Base-by-base conservation (phyloP, 1,140 invertebrate genomes). In the Bombus difficillimus region DNA sequence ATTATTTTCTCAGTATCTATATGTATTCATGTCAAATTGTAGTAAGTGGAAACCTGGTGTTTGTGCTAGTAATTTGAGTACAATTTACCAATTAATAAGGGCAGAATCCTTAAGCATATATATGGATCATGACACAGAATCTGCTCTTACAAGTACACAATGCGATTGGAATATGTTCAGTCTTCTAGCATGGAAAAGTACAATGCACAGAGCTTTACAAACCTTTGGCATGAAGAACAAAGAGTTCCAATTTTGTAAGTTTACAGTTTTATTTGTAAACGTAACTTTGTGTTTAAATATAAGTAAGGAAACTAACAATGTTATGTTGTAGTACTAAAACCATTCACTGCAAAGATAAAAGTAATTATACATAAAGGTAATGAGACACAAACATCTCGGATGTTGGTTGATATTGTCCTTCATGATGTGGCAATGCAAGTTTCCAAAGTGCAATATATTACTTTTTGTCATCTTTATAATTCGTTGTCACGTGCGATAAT, bases 1-100 rank as follows among this genome's bases (percentile, higher is more conserved):
- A 68, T 47, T 76, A 79, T 37, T 43, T 75, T 1, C 0, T 69
- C 59, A 5, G 3, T n/a, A 37, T 32, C 32, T 18, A 3, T 4
- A 6, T 64, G 10, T 28, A 25, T 77, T 18, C 10, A 13, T 77
- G 15, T 85, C 0, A 68, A 62, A 81, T 94, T 93, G 2, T 85
- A 97, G 97, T 90, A 98, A 98, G 96, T 98, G 98, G 98, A 98
- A 98, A 92, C 97, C 97, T 32, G 96, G 96, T 66, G 96, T 97
- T 41, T 96, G 96, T 32, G 96, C 97, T 62, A 95, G 95, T 62
- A 96, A 96, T 81, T 96, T 97, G 1, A 96, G 96, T 18, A 97
- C 97, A 3, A 96, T 97, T 28, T 98, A 98, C 92, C 98, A 98
- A 94, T 95, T 98, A 90, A 95, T 98, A 91, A 97, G 97, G 88